Conservation (phyloP, 1,140 invertebrate species). For the Procambarus clarkii region DNA sequence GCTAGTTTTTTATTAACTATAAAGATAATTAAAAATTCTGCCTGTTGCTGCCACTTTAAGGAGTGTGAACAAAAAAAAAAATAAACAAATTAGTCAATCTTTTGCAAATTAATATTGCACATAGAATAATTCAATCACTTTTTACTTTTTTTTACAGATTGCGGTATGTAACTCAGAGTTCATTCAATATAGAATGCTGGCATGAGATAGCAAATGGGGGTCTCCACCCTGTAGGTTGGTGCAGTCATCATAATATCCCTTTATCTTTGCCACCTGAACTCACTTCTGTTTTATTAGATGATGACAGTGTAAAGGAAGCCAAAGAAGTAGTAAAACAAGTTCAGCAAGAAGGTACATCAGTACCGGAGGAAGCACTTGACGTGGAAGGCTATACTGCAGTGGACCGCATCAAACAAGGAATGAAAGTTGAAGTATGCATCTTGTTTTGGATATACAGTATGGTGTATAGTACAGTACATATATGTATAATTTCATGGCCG, state of each 20-base stretch:
- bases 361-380: conserved; percentile 50
- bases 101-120: too few relatives aligned
- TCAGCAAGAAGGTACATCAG: conserved; percentile 6
- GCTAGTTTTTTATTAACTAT: too few relatives aligned
- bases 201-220: conserved; percentile 17
- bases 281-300: conserved; percentile 1
- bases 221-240: conserved; percentile 43
- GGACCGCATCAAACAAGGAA: conserved; percentile 57
- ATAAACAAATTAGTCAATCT: too few relatives aligned
- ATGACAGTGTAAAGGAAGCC: conserved; percentile 17
- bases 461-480: too few relatives aligned
- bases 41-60: too few relatives aligned
- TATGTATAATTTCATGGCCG: too few relatives aligned
- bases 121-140: too few relatives aligned
- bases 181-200: conserved; percentile 38
- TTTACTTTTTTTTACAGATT: conserved; percentile 27
- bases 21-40: too few relatives aligned
- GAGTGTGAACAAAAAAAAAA: too few relatives aligned
- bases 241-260: conserved; percentile 25
- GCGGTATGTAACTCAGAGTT: conserved; percentile 38
- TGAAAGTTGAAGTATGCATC: conserved; percentile 55
- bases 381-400: conserved; percentile 56
- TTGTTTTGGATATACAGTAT: neutral
- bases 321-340: conserved; percentile 38
- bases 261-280: conserved; percentile 17